Base-by-base conservation (phyloP, 2,888 invertebrate species). In the Yponomeuta cagnagella region DNA sequence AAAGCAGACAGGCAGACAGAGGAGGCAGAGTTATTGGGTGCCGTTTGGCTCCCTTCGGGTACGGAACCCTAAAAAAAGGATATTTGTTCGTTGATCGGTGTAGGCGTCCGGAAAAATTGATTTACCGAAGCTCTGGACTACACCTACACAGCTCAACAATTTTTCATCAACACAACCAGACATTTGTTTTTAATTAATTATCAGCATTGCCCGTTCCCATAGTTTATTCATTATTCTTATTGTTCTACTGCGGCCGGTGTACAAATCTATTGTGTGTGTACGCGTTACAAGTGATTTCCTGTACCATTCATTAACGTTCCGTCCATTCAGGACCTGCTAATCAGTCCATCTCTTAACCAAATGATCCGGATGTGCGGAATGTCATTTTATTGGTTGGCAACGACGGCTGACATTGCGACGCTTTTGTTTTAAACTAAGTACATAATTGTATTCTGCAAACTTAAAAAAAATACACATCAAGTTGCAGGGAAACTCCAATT, bases 131-230 rank as follows among this genome's bases (percentile, higher is more conserved):
- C n/a, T 43, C 68, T 33, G 2, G 33, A n/a, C 68, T 68, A 70
- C 63, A 63, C 63, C 37, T 70, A 70, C 63, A 63, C 63, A 63
- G 10, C 48, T 58, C 70, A 70, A 70, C 63, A 52, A 66, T 70
- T 58, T 72, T 72, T 72, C 70, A 72, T 72, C 69, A 70, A 72
- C 72, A 15, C 12, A 72, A 65, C 71, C 67, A 43, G 65, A 64
- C 66, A 66, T 77, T 74, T 74, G 75, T 79, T 78, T 80, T 76
- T 89, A 89, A 90, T 89, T 90, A 90, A 90, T 90, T 89, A 90
- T 89, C 88, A 87, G 86, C 64, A 63, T 69, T 71, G 72, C 71
- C 52, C n/a, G 71, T 90, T 91, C 90, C 88, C 90, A 91, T 88
- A 86, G 84, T 79, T 77, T 76, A 72, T 72, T 72, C 72, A 72